These are phyloP conservation scores for Trichonephila inaurata DNA, from an alignment of 1,140 invertebrate genomes.

Conservation along the genomic window DNA sequence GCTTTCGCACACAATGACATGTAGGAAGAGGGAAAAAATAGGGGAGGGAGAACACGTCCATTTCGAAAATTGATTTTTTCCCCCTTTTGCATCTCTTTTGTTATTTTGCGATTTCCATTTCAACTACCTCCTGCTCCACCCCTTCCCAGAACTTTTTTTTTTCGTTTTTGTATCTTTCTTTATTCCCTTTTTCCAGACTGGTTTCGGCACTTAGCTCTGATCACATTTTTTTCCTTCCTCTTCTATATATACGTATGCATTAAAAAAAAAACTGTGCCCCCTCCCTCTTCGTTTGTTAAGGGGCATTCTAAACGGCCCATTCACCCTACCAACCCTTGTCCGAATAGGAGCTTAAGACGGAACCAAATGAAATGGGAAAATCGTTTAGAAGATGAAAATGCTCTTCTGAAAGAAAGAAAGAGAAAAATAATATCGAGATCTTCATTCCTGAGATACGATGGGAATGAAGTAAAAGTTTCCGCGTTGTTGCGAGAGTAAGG, in stretches of 20 bases:
- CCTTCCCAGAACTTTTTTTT: not conserved
- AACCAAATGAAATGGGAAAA: constrained; percentile 35
- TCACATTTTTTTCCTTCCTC: constrained; percentile 40
- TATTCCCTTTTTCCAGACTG: constrained; percentile 13
- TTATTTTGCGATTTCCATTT: constrained; percentile 63
- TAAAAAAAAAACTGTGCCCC: not conserved
- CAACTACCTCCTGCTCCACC: not conserved
- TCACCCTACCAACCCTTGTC: not conserved
- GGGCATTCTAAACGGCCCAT: constrained; percentile 33
- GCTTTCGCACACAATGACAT: constrained; percentile 50
- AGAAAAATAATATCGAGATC: not conserved
- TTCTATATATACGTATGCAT: not conserved
- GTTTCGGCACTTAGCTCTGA: constrained; percentile 71
- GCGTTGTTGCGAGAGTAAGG: not conserved
- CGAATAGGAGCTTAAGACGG: not conserved
- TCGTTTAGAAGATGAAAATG: constrained; percentile 34
- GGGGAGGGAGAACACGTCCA: constrained; percentile 49
- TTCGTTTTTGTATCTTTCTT: not conserved
- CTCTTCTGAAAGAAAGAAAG: not conserved
- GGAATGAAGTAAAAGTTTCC: constrained; percentile 31
- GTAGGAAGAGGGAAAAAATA: not conserved
- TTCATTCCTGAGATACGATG: constrained; percentile 24
- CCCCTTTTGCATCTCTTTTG: constrained; percentile 72
- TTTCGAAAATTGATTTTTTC: constrained; percentile 73
- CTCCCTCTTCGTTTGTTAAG: not conserved